A percentile compares a stretch with the other conserved stretches of the same genome.
Evolutionary conservation across 2,113 vertebrate genomes (phyloP).

Genomic region (Scortum barcoo): DNA sequence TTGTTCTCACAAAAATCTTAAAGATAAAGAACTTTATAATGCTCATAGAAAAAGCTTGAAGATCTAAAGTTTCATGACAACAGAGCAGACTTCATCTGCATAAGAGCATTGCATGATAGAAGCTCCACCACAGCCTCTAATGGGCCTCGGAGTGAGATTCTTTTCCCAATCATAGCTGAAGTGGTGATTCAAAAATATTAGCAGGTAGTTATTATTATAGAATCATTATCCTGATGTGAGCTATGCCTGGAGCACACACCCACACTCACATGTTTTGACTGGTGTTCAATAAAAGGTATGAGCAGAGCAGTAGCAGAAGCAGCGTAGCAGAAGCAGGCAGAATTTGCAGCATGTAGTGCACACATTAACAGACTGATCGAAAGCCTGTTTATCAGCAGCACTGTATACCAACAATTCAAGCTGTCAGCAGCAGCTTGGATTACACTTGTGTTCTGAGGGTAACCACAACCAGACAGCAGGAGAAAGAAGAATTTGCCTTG

Average conservation of each 20-base stretch:
- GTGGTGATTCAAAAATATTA: neutral
- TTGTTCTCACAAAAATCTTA: no score
- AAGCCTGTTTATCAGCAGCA: conserved; percentile 14
- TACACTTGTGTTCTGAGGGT: neutral
- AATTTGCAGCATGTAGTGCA: neutral
- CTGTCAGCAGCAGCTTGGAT: conserved; percentile 33
- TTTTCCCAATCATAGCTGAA: neutral
- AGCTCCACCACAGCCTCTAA: neutral
- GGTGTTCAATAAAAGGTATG: neutral
- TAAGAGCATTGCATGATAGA: neutral
- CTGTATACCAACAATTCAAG: conserved; percentile 6
- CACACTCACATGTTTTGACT: neutral
- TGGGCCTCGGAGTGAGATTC: neutral
- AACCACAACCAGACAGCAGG: neutral
- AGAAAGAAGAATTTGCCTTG: neutral
- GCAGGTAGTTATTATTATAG: neutral
- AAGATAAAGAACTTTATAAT: no score
- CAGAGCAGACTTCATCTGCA: neutral
- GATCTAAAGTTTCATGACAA: no score
- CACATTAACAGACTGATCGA: neutral
- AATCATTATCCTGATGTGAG: neutral
- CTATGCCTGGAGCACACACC: no score
- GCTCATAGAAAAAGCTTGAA: no score
- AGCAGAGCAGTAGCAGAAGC: neutral
- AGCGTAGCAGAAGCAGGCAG: neutral